Percentiles rank a stretch among this genome's conserved stretches.
Conservation (phyloP, 1,140 invertebrate species). For the Polypedilum pembai region DNA sequence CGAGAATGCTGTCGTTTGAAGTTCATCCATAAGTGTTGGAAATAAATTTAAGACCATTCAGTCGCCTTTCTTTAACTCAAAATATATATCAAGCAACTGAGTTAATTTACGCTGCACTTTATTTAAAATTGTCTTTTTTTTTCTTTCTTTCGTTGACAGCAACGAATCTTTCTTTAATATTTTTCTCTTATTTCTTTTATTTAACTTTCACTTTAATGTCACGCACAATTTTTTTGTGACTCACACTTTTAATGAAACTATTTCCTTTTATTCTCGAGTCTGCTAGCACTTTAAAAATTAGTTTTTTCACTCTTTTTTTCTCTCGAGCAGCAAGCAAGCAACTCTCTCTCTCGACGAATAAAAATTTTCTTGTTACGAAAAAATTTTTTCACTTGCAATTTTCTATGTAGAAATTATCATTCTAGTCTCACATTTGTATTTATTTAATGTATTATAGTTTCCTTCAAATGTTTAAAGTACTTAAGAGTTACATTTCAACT, state of each 20-base stretch:
- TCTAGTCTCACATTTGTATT: background rate
- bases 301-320: background rate
- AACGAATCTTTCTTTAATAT: slow-evolving; percentile 2
- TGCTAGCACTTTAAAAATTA: background rate
- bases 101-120: background rate
- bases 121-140: background rate
- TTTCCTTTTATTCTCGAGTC: background rate
- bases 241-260: background rate
- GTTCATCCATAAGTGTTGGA: slow-evolving; percentile 19
- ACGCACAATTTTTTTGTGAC: background rate
- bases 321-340: background rate
- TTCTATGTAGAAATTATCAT: background rate
- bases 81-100: background rate
- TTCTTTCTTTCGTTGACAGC: background rate
- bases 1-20: slow-evolving; percentile 1
- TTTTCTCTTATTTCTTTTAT: background rate
- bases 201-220: slow-evolving; percentile 12
- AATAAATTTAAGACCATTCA: slow-evolving; percentile 23
- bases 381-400: background rate
- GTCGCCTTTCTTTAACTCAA: background rate
- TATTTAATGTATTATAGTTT: background rate
- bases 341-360: background rate
- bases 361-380: background rate
- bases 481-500: slow-evolving; percentile 5
- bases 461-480: background rate